Base-by-base conservation (phyloP, 2,113 vertebrate genomes). In the Condylura cristata region DNA sequence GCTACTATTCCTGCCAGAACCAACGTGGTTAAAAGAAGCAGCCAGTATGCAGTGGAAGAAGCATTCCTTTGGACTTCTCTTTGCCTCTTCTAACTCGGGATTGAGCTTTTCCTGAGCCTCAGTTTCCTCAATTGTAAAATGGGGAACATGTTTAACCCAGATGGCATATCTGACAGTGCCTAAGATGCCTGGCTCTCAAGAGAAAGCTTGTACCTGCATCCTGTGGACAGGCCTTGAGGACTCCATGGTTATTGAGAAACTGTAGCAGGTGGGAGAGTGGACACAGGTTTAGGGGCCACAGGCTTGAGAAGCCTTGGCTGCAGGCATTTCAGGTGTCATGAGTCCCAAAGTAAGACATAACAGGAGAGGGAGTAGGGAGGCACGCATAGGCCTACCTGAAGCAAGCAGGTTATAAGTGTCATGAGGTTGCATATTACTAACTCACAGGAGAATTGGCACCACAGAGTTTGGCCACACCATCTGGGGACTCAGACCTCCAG, bases 231-330 rank as follows among this genome's bases (percentile, higher is more conserved):
- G 6, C 39, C 74, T 79, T 4, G 0, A 93, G 37, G 81, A 81
- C 41, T 74, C 58, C 32, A 3, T 6, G 70, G 63, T 81, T 30
- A 90, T n/a, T 95, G 68, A 86, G 44, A 61, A 81, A 37, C 65
- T 65, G 56, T 18, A 60, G 95, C 94, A 97, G 94, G 81, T 93
- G 89, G 83, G 68, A 90, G 37, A 92, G 58, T 18, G 2, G 46
- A 86, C 70, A 20, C 12, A 66, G 51, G 58, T 39, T 26, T 24
- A 53, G 39, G 46, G 79, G 70, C 48, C 30, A n/a, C 9, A 13
- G 34, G 14, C 79, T 90, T 56, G 18, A 14, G 58, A n/a, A 82
- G 46, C 7, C 32, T 89, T 92, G 51, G 20, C 81, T 83, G 5
- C n/a, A 88, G 60, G 5, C 17, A 30, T 56, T 18, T 48, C 48